Conservation (phyloP, 2,113 vertebrate genomes). For the Notechis scutatus region DNA sequence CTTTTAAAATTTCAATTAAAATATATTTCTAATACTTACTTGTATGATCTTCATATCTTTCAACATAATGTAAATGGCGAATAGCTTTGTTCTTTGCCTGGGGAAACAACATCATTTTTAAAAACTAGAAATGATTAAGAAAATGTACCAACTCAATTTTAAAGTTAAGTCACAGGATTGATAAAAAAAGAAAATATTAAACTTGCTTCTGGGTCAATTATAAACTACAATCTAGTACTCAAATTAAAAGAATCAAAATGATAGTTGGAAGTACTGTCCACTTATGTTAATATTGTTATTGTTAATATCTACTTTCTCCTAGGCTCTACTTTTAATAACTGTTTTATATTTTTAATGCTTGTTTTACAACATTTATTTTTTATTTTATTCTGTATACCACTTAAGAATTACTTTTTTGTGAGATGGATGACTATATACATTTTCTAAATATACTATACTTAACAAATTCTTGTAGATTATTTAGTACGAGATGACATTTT, state of each 20-base stretch:
- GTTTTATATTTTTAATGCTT: background rate
- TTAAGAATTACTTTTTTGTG: background rate
- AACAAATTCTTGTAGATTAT: background rate
- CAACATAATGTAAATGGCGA: conserved; percentile 82
- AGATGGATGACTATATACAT: background rate
- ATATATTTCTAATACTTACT: conserved; percentile 74
- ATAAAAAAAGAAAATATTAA: background rate
- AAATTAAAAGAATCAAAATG: background rate
- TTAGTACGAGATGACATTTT: background rate
- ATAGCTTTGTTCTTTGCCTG: conserved; percentile 94
- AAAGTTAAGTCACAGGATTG: background rate
- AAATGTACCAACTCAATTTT: background rate
- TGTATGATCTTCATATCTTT: conserved; percentile 84
- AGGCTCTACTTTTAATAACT: background rate
- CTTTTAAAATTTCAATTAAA: background rate
- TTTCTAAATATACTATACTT: background rate
- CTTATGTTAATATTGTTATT: background rate
- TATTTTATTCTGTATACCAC: background rate
- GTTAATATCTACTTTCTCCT: background rate
- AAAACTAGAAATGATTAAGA: background rate
- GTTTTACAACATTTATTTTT: background rate
- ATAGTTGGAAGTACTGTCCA: background rate
- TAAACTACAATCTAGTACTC: background rate
- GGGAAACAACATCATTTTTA: conserved; percentile 2
- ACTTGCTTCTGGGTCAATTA: background rate